phyloP scores from a whole-genome alignment of 2,113 vertebrate genomes.

The Taurulus bubalis region DNA sequence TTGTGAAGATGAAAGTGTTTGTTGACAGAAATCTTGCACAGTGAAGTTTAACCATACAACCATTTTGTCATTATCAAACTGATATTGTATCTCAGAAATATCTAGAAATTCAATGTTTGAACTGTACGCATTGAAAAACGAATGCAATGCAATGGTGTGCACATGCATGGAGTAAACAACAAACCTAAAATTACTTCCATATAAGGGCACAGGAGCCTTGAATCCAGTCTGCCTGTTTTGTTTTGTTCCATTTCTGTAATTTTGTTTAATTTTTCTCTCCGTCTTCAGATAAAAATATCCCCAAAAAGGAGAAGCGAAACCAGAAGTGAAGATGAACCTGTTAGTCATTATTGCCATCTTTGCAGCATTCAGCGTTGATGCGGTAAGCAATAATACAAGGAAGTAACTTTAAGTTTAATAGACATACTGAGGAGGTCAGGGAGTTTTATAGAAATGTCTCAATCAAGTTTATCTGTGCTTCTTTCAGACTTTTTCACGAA shows the following conservation, averaged over 20 bases:
- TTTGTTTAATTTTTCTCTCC: not conserved
- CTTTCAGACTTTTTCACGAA: slow-evolving; percentile 55
- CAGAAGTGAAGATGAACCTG: slow-evolving; percentile 66
- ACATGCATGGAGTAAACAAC: slow-evolving; percentile 16
- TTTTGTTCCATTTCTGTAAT: slow-evolving; percentile 43
- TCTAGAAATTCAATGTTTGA: slow-evolving; percentile 2
- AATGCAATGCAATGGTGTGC: slow-evolving; percentile 9
- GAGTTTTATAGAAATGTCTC: not conserved
- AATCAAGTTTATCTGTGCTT: slow-evolving; percentile 35
- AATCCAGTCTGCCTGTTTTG: not conserved
- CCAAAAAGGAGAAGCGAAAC: slow-evolving; percentile 65
- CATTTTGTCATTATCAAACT: slow-evolving; percentile 21
- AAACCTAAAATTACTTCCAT: slow-evolving; percentile 40
- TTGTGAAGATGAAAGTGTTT: not conserved
- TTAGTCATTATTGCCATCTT: slow-evolving; percentile 55
- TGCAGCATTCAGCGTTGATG: slow-evolving; percentile 23
- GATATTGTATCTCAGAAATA: slow-evolving; percentile 23
- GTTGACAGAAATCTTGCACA: not conserved
- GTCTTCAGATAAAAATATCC: slow-evolving; percentile 49
- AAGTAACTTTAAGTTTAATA: not conserved
- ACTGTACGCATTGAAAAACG: not conserved
- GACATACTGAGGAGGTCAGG: not conserved
- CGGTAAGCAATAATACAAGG: slow-evolving; percentile 65
- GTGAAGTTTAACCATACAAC: not conserved
- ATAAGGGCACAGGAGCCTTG: slow-evolving; percentile 34